phyloP scores from a whole-genome alignment of 2,113 vertebrate species.

The Phaetusa simplex region DNA sequence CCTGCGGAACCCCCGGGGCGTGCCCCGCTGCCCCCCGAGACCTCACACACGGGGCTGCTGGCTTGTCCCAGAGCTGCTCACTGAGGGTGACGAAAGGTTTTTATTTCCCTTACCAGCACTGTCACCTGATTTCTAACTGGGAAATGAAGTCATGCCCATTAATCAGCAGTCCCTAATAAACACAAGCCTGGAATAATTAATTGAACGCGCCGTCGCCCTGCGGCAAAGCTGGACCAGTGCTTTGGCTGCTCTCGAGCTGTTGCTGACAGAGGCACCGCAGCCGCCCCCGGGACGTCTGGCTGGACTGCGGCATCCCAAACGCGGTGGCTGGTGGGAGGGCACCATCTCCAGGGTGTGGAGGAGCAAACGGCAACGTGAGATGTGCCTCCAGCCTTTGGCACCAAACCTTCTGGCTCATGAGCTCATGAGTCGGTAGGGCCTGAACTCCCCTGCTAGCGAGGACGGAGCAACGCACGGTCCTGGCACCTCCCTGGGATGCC shows the following conservation, averaged over 20 bases:
- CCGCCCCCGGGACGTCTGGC: background rate
- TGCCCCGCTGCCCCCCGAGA: background rate
- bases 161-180: background rate
- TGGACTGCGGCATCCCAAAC: background rate
- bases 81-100: accelerated
- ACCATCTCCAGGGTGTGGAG: accelerated
- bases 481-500: background rate
- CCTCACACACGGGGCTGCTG: accelerated
- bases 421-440: too few relatives aligned
- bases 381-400: background rate
- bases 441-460: background rate
- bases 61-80: background rate
- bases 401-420: background rate
- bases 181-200: background rate
- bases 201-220: background rate
- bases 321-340: accelerated
- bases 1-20: too few relatives aligned
- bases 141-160: background rate
- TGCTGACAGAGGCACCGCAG: background rate
- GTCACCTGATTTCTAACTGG: background rate
- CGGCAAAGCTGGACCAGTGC: background rate
- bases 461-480: accelerated
- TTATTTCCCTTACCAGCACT: background rate
- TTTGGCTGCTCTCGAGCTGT: background rate
- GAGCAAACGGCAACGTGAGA: background rate